Conservation (phyloP, 2,888 invertebrate genomes). For the Agonopterix arenella region DNA sequence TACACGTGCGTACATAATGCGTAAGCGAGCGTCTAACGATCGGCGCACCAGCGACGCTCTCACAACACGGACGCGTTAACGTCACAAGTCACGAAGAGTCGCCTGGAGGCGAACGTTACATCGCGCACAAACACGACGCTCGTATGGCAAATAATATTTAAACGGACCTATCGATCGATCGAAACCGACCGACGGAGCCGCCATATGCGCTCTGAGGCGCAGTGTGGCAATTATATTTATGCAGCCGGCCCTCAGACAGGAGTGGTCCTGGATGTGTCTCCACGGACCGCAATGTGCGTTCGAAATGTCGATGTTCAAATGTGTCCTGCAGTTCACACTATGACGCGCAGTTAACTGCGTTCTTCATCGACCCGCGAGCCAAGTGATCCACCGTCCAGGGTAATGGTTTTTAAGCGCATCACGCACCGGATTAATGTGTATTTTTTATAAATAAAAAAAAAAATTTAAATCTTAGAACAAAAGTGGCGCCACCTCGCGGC, state of each 20-base stretch:
- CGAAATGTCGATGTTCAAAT: conserved; percentile 78
- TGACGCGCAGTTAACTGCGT: conserved; percentile 68
- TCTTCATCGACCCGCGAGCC: conserved; percentile 79
- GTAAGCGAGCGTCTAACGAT: neutral
- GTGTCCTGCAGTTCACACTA: conserved; percentile 71
- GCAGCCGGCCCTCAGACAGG: conserved; percentile 62
- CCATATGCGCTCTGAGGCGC: conserved; percentile 10
- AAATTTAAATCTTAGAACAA: neutral
- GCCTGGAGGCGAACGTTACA: neutral
- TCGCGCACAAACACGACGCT: neutral
- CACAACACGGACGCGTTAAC: neutral
- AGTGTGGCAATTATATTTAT: conserved; percentile 18
- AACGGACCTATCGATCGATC: conserved; percentile 10
- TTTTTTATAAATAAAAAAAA: neutral
- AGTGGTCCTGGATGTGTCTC: conserved; percentile 58
- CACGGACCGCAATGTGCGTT: conserved; percentile 77
- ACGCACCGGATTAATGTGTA: neutral
- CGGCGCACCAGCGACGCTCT: neutral
- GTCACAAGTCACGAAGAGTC: conserved; percentile 1
- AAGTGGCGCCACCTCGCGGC: too few relatives aligned
- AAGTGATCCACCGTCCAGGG: conserved; percentile 76
- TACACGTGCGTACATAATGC: conserved; percentile 7
- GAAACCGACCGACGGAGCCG: conserved; percentile 13
- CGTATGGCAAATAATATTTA: conserved; percentile 11
- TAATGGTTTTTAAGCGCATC: conserved; percentile 24